phyloP scores from a whole-genome alignment of 2,113 vertebrate genomes.

The Trematocara variabile region DNA sequence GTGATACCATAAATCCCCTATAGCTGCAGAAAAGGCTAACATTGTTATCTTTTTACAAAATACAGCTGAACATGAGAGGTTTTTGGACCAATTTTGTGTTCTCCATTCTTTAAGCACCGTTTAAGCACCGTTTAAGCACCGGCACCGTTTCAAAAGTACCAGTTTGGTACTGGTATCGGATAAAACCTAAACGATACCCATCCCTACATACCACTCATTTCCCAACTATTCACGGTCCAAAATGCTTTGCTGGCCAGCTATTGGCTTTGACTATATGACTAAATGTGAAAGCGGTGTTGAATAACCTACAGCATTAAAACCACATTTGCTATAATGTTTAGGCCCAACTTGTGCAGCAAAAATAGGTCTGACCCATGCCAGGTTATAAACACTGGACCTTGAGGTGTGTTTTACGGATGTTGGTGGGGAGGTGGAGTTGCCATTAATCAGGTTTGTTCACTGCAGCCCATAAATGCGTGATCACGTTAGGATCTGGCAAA shows the following conservation, averaged over 20 bases:
- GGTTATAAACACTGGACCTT: not conserved
- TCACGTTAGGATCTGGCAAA: not conserved
- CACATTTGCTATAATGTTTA: not conserved
- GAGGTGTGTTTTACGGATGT: not conserved
- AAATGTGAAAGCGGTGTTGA: not conserved
- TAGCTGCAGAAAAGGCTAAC: too few species aligned
- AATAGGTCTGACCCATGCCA: not conserved
- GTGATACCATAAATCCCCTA: too few species aligned
- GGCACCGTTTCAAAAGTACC: too few species aligned
- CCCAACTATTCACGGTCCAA: not conserved
- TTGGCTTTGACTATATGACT: not conserved
- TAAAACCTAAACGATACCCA: too few species aligned
- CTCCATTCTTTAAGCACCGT: too few species aligned
- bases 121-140: too few species aligned
- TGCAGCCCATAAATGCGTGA: not conserved
- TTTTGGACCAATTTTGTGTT: too few species aligned
- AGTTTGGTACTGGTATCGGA: too few species aligned
- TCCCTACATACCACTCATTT: not conserved
- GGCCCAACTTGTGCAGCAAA: not conserved
- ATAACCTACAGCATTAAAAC: not conserved
- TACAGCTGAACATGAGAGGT: too few species aligned
- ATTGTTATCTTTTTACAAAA: too few species aligned
- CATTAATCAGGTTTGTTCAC: not conserved
- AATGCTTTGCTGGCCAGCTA: not conserved
- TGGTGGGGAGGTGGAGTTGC: not conserved